A percentile compares a stretch with the other conserved stretches of the same genome.
Evolutionary conservation across 92 coral and sea anemone genomes (phyloP).

Genomic region (Umimayanthus kanabou): DNA sequence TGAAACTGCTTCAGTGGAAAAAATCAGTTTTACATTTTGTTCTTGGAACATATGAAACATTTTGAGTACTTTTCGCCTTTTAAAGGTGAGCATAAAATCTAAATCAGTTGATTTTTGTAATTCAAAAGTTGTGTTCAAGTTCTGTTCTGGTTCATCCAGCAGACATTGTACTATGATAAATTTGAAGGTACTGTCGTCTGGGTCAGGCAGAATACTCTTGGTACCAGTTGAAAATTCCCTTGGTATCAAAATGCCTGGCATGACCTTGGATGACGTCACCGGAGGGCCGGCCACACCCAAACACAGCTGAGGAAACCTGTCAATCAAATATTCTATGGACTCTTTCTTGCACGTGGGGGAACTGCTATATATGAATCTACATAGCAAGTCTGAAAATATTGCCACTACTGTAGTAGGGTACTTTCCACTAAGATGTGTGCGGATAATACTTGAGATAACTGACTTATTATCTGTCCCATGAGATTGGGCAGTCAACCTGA

Average conservation of each 20-base stretch:
- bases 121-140: conserved; percentile 47
- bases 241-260: conserved; percentile 82
- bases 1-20: conserved; percentile 69
- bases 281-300: conserved; percentile 76
- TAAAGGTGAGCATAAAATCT: conserved; percentile 54
- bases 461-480: conserved; percentile 28
- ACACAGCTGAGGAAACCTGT: conserved; percentile 72
- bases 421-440: conserved; percentile 71
- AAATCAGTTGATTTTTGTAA: conserved; percentile 40
- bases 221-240: conserved; percentile 74
- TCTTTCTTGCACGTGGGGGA: conserved; percentile 51
- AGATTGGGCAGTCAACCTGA: conserved; percentile 26
- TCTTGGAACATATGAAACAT: conserved; percentile 51
- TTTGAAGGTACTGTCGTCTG: conserved; percentile 41
- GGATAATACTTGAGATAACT: conserved; percentile 44
- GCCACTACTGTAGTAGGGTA: conserved; percentile 55
- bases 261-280: conserved; percentile 63
- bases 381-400: conserved; percentile 59
- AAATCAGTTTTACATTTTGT: conserved; percentile 63
- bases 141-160: conserved; percentile 51
- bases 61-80: conserved; percentile 43
- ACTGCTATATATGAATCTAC: conserved; percentile 47
- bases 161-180: conserved; percentile 70
- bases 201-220: conserved; percentile 36
- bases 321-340: conserved; percentile 57